A percentile compares a stretch with the other conserved stretches of the same genome.
phyloP scores from a whole-genome alignment of 2,888 invertebrate genomes.

The Cryptophagus acutangulus region DNA sequence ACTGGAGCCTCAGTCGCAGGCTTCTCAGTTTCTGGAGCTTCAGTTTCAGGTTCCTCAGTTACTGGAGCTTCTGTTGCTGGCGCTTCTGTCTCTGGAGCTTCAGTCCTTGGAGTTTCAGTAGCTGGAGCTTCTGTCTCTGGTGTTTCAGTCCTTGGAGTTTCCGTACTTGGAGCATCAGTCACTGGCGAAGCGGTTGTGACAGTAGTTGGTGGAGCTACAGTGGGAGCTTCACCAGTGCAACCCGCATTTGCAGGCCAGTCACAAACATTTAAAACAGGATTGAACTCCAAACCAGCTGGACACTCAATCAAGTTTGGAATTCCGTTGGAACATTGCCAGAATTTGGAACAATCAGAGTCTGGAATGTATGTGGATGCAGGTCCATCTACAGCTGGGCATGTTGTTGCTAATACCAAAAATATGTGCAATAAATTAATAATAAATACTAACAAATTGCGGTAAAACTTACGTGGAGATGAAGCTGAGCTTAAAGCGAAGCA shows the following conservation, averaged over 20 bases:
- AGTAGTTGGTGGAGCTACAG: conserved; percentile 8
- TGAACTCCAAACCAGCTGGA: conserved; percentile 27
- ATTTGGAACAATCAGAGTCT: conserved; percentile 22
- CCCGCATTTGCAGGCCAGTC: conserved; percentile 27
- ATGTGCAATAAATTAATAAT: background rate
- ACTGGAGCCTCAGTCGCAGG: background rate
- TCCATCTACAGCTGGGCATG: conserved; percentile 20
- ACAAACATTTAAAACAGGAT: conserved; percentile 24
- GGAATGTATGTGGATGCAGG: conserved; percentile 19
- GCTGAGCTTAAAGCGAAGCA: no score
- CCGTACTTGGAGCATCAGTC: conserved; percentile 5
- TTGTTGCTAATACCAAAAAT: background rate
- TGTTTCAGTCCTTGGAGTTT: conserved; percentile 4
- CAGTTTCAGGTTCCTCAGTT: background rate
- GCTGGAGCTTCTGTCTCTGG: conserved; percentile 2
- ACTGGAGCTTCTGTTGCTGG: conserved; percentile 9
- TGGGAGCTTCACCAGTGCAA: conserved; percentile 15
- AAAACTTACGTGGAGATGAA: background rate
- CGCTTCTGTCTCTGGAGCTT: conserved; percentile 5
- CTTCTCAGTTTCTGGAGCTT: conserved; percentile 7
- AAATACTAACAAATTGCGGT: background rate
- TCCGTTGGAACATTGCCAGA: conserved; percentile 29
- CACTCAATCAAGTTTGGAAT: conserved; percentile 24
- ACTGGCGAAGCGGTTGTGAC: conserved; percentile 4
- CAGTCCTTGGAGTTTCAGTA: conserved; percentile 6